Conservation (phyloP, 2,797 vertebrate species). For the Zalophus californianus region DNA sequence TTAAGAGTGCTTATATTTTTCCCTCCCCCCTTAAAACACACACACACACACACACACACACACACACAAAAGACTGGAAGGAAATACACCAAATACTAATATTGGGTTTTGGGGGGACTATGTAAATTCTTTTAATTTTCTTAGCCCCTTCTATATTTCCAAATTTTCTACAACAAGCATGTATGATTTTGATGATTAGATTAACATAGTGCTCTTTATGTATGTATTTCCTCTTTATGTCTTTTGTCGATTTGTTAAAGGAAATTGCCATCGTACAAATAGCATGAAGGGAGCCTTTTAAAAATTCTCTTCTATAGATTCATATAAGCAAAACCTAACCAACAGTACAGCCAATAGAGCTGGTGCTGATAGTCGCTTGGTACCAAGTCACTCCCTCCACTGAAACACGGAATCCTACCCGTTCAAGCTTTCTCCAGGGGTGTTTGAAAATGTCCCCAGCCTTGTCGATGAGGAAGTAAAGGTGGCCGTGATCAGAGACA, state of each 20-base stretch:
- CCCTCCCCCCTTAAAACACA: background rate
- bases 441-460: constrained; percentile 95
- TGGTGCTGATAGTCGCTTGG: background rate
- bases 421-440: constrained; percentile 94
- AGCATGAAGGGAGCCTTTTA: background rate
- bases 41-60: rapidly evolving
- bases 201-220: background rate
- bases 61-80: constrained; percentile 22
- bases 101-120: background rate
- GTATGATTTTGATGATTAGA: constrained; percentile 13
- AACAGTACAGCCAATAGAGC: background rate
- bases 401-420: constrained; percentile 60
- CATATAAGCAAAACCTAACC: background rate
- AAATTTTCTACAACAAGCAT: constrained; percentile 29
- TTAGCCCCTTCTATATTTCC: constrained; percentile 13
- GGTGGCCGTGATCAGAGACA: constrained; percentile 97
- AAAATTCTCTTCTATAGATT: background rate
- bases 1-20: constrained; percentile 59
- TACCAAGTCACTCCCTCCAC: constrained; percentile 62
- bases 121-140: constrained; percentile 49
- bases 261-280: background rate
- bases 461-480: constrained; percentile 98
- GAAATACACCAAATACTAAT: constrained; percentile 8
- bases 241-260: constrained; percentile 25
- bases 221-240: background rate